Percentiles rank a stretch among this genome's conserved stretches.
Evolutionary conservation across 2,797 vertebrate species (phyloP).

Genomic region (Acanthurus leucopareius): DNA sequence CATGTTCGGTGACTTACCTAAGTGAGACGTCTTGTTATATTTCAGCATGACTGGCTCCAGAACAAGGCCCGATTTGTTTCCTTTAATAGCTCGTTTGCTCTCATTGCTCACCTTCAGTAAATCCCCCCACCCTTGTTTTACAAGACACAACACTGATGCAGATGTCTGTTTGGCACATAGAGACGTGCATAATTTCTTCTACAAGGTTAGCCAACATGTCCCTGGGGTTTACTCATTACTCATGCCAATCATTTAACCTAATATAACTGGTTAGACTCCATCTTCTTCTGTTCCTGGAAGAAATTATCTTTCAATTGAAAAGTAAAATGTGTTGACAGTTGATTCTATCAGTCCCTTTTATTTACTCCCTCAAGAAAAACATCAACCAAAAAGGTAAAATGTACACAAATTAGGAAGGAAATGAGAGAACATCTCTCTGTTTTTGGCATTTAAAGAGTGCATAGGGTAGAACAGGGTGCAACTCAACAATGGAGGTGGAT

Average conservation of each 20-base stretch:
- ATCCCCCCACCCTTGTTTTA: constrained; percentile 7
- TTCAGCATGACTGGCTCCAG: constrained; percentile 55
- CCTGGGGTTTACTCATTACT: constrained; percentile 32
- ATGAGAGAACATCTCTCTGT: background rate
- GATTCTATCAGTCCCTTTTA: background rate
- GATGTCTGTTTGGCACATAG: constrained; percentile 23
- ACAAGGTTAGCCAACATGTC: constrained; percentile 19
- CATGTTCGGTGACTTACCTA: constrained; percentile 19
- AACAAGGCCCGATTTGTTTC: constrained; percentile 43
- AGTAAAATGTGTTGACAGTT: background rate
- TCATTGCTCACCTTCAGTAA: constrained; percentile 14
- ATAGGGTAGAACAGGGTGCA: background rate
- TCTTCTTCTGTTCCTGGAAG: constrained; percentile 11
- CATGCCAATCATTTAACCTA: constrained; percentile 31
- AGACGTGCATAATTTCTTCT: constrained; percentile 24
- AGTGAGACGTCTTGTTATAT: constrained; percentile 56
- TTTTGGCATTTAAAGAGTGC: background rate
- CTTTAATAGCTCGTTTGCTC: constrained; percentile 36
- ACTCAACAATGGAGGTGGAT: background rate
- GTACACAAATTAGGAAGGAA: background rate
- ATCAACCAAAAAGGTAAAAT: background rate
- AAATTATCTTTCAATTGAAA: background rate
- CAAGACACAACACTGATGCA: constrained; percentile 31
- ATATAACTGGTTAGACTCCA: background rate
- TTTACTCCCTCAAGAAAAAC: background rate